Evolutionary conservation across 2,113 vertebrate genomes (phyloP).

Genomic region (Zosterops pallidus): DNA sequence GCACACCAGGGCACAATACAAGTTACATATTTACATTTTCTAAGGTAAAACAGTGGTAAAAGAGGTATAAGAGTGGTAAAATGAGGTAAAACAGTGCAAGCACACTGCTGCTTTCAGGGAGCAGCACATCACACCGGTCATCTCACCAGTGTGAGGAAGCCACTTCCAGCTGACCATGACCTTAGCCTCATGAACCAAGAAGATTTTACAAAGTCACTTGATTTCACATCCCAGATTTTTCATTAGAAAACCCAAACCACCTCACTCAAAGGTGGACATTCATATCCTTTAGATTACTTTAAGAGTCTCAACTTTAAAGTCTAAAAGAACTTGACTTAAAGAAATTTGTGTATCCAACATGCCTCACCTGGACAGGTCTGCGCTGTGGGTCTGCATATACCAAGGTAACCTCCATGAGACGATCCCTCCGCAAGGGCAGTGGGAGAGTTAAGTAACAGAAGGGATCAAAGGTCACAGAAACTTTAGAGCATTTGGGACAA

Average conservation of each 20-base stretch:
- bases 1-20: rapidly evolving
- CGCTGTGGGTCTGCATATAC: slow-evolving; percentile 86
- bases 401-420: slow-evolving; percentile 89
- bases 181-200: rapidly evolving
- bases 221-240: neutral
- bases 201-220: neutral
- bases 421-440: slow-evolving; percentile 94
- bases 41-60: neutral
- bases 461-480: slow-evolving; percentile 98
- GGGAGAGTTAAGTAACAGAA: slow-evolving; percentile 98
- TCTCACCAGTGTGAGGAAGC: neutral
- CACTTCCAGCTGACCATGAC: neutral
- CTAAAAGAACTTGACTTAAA: neutral
- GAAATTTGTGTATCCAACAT: neutral
- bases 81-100: neutral
- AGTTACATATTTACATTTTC: neutral
- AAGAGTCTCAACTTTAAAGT: neutral
- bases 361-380: slow-evolving; percentile 88
- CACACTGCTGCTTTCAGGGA: neutral
- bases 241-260: neutral
- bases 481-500: slow-evolving; percentile 93
- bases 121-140: neutral
- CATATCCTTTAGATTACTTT: neutral
- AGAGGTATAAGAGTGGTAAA: neutral
- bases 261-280: neutral